Evolutionary conservation across 2,888 invertebrate species (phyloP), one percentile per base, ranked within the genome.

Genomic region (Fissipunctia ypsillon): DNA sequence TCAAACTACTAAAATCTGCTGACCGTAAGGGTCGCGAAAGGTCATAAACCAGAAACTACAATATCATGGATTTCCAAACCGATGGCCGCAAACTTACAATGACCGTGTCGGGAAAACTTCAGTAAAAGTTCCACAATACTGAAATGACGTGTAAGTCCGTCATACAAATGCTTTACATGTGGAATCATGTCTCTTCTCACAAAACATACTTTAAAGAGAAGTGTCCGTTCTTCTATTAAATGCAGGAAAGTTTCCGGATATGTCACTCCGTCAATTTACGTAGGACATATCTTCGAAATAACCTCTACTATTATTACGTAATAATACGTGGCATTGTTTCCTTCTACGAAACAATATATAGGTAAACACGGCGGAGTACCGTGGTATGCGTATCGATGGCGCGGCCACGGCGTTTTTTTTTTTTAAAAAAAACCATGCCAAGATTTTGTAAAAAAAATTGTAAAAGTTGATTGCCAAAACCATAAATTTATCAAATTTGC

Each of bases 171-270:
- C 31, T 48, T 57, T 71, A 38, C 35, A 38, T 68, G 25, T 38
- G n/a, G 31, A 64, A 38, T 31, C 9, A 16, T 52, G 35, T 35
- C n/a, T 38, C n/a, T 48, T 59, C n/a, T 52, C 50, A 66, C 25
- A 50, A 41, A 69, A 66, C 35, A 57, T 19, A 43, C 7, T 35
- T 16, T n/a, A 16, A 22, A 35, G 9, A 45, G 1, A 61, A 35
- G n/a, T 38, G 28, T 45, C 12, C 50, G n/a, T 77, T 45, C 16
- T 45, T 52, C 35, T 69, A 6, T 59, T 45, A 59, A 57, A 76
- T 76, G 41, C 77, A 59, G 7, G 35, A 50, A n/a, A 38, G 5
- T 45, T 45, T 43, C 28, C 45, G 16, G 43, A 16, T 52, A n/a
- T 16, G 1, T 52, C 25, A 52, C 45, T 41, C 28, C 25, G 16